Base-by-base conservation (phyloP, 23 tunicate genomes). In the Oikopleura albicans region DNA sequence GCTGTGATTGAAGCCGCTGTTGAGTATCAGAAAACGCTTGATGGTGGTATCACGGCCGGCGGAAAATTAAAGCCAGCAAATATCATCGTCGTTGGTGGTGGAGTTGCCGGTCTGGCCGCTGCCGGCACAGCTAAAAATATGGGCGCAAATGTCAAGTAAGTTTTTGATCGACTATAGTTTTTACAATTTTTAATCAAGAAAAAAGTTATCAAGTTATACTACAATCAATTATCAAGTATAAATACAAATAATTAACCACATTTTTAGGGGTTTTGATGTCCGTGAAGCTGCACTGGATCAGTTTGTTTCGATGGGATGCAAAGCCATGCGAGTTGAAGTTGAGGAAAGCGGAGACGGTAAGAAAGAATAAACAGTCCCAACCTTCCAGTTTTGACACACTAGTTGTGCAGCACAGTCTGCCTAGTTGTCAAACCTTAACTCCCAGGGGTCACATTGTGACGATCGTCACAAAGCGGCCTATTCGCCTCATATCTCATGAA, bases 31-130 rank as follows among this genome's bases (percentile, higher is more conserved):
- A 86, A 92, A 39, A 89, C 89, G 40, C 89, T 92, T 88, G 89
- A 91, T 2, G 97, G 97, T 39, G 92, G 89, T 41, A 92, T 92
- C 49, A 92, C 97, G 8, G 97, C 97, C 31, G 97, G 92, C 39
- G 97, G 97, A 33, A 92, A 92, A 89, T 91, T 92, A 36, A 91
- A 91, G 0, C 97, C 97, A 0, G 97, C 97, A 0, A 92, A 92
- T 86, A 92, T 92, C 31, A 85, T 92, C 83, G 86, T 92, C 39
- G 89, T 88, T 40, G 97, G 97, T 0, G 97, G 97, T n/a, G 97
- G 97, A 39, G 97, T 92, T 39, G 97, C 97, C 0, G 97, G 97
- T 38, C 75, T 92, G 29, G 93, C 97, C 34, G 90, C 97, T 38
- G 97, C 97, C 28, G 97, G 97, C 40, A 88, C 97, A 4, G 97